Conservation (phyloP, 2,888 invertebrate species). For the Melikaiella ostensackeni region DNA sequence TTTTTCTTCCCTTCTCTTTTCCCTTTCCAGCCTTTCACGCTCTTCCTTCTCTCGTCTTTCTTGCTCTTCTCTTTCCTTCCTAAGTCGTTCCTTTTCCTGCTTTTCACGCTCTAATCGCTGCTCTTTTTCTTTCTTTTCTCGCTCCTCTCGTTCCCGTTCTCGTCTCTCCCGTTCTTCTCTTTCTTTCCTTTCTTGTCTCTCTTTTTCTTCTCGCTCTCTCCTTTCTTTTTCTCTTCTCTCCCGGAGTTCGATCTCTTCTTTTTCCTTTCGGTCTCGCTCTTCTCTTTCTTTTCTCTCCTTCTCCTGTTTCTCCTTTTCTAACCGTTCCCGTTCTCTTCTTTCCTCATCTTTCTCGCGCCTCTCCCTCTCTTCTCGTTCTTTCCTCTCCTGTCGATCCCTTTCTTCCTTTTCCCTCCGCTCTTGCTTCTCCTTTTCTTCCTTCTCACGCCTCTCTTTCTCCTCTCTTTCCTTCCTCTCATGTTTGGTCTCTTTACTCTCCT, state of each 20-base stretch:
- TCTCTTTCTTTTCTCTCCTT: slow-evolving; percentile 69
- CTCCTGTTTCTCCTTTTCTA: slow-evolving; percentile 72
- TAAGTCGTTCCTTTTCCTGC: slow-evolving; percentile 67
- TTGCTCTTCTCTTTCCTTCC: slow-evolving; percentile 74
- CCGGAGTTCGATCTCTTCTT: slow-evolving; percentile 63
- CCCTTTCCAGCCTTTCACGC: slow-evolving; percentile 73
- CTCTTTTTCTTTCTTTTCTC: slow-evolving; percentile 69
- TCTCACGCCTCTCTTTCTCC: slow-evolving; percentile 66
- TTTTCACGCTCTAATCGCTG: slow-evolving; percentile 67
- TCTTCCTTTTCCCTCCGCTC: slow-evolving; percentile 65
- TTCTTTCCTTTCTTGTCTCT: slow-evolving; percentile 66
- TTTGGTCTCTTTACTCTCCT: slow-evolving; percentile 66
- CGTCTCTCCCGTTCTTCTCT: slow-evolving; percentile 65
- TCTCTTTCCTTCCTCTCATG: slow-evolving; percentile 64
- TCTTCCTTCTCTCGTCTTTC: slow-evolving; percentile 75
- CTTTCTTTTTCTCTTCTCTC: slow-evolving; percentile 55
- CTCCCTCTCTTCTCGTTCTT: slow-evolving; percentile 61
- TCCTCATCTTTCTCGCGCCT: slow-evolving; percentile 59
- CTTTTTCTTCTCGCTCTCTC: slow-evolving; percentile 63
- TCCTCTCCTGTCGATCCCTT: slow-evolving; percentile 68
- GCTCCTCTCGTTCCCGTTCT: slow-evolving; percentile 58
- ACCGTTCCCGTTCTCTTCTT: slow-evolving; percentile 67
- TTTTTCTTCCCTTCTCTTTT: slow-evolving; percentile 65
- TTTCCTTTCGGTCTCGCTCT: slow-evolving; percentile 67
- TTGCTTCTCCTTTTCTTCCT: slow-evolving; percentile 63